Conservation (phyloP, 1,140 invertebrate species). For the Apolygus lucorum region DNA sequence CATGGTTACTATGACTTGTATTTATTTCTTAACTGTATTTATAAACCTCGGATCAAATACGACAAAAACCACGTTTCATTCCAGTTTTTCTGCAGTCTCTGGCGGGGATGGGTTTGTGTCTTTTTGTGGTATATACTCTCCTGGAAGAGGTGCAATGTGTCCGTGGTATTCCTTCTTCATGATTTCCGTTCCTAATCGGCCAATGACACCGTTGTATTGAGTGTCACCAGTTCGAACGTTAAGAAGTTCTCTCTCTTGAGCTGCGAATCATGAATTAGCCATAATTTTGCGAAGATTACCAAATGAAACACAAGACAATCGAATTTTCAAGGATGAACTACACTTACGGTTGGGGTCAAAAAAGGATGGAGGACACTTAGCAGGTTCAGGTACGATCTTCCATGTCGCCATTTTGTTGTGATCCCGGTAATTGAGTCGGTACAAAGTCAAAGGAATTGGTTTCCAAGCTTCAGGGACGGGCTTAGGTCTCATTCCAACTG, state of each 20-base stretch:
- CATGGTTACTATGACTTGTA: too few species aligned
- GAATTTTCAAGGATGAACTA: too few species aligned
- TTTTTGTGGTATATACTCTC: not conserved
- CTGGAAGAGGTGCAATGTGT: not conserved
- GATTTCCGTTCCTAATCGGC: not conserved
- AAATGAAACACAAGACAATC: too few species aligned
- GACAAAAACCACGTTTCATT: too few species aligned
- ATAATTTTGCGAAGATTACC: too few species aligned
- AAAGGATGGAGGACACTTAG: not conserved
- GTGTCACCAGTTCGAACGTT: not conserved
- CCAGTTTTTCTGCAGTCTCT: too few species aligned
- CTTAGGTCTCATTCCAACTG: not conserved
- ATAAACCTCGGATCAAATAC: too few species aligned
- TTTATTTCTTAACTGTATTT: too few species aligned
- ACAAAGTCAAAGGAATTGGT: not conserved
- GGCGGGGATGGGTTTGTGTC: too few species aligned
- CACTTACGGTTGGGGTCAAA: constrained; percentile 2
- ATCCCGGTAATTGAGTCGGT: not conserved
- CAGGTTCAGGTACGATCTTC: not conserved
- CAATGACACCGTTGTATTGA: not conserved
- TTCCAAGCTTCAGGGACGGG: not conserved
- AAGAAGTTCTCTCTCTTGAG: not conserved
- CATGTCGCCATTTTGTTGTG: not conserved
- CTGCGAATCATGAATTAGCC: not conserved
- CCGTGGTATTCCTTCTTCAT: constrained; percentile 4